These are phyloP conservation scores for Phyllostomus hastatus DNA, from an alignment of 2,113 vertebrate species.

Conservation along the genomic window DNA sequence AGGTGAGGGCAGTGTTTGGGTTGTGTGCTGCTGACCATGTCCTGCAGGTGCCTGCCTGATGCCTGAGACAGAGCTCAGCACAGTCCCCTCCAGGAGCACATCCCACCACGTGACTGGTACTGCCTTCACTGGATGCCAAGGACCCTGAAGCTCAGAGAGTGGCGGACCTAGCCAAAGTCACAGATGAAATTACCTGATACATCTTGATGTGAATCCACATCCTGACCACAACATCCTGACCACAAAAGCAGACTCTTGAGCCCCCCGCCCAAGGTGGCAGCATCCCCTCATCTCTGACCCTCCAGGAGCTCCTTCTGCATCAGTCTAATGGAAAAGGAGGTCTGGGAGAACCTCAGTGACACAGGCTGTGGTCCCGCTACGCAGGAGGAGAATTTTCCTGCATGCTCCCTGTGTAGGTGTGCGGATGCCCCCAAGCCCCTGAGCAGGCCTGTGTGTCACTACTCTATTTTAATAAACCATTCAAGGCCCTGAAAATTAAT, in stretches of 20 bases:
- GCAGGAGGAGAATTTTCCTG: too few species aligned
- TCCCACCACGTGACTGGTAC: background rate
- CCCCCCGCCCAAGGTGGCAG: accelerated
- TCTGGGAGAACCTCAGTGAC: accelerated
- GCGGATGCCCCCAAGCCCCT: background rate
- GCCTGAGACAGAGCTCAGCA: too few species aligned
- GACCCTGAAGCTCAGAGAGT: background rate
- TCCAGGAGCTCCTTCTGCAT: accelerated
- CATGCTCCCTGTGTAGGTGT: accelerated
- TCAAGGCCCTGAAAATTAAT: constrained; percentile 50
- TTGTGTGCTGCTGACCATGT: accelerated
- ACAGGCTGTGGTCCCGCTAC: background rate
- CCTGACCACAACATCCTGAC: accelerated
- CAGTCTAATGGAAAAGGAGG: background rate
- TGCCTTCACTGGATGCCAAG: background rate
- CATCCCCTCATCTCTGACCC: accelerated
- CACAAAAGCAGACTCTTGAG: background rate
- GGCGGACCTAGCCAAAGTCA: background rate
- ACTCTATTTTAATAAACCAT: constrained; percentile 44
- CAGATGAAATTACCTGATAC: accelerated
- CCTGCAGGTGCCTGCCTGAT: background rate
- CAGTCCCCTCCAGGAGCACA: background rate
- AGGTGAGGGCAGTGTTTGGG: background rate
- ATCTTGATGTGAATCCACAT: background rate
- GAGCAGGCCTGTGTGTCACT: background rate